Evolutionary conservation across 2,888 invertebrate genomes (phyloP).

Genomic region (Cistogaster globosa): DNA sequence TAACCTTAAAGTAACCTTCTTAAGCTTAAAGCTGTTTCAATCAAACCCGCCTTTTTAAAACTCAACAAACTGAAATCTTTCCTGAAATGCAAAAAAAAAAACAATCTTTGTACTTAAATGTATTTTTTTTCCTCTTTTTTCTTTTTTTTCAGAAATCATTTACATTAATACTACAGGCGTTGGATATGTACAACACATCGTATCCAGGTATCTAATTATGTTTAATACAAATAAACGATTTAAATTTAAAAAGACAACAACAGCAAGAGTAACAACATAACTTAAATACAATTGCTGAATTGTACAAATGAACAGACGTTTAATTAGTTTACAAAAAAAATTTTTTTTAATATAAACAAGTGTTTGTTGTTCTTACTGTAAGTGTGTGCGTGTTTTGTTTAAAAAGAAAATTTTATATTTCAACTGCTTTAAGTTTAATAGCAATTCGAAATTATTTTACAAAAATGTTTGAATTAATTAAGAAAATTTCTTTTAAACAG

Average conservation of each 20-base stretch:
- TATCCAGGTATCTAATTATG: slow-evolving; percentile 85
- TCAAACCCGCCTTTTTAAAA: slow-evolving; percentile 64
- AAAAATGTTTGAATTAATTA: slow-evolving; percentile 2
- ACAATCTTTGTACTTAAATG: slow-evolving; percentile 22
- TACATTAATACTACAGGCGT: slow-evolving; percentile 95
- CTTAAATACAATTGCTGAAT: slow-evolving; percentile 27
- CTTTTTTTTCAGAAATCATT: slow-evolving; percentile 92
- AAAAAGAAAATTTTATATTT: neutral
- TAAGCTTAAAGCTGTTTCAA: slow-evolving; percentile 48
- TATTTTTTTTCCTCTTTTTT: slow-evolving; percentile 50
- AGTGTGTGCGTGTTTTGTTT: slow-evolving; percentile 17
- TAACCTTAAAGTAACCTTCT: slow-evolving; percentile 72
- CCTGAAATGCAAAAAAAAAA: neutral
- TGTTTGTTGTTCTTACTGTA: slow-evolving; percentile 23
- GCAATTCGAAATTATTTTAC: slow-evolving; percentile 17
- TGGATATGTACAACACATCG: slow-evolving; percentile 91
- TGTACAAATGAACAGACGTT: slow-evolving; percentile 36
- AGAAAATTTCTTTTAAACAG: neutral
- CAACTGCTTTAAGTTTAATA: slow-evolving; percentile 27
- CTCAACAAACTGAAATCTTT: slow-evolving; percentile 23
- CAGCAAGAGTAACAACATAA: neutral
- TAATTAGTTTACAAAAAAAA: slow-evolving; percentile 56
- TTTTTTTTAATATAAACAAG: slow-evolving; percentile 31
- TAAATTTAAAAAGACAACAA: neutral
- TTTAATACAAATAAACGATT: slow-evolving; percentile 39